Base-by-base conservation (phyloP, 2,888 invertebrate species). In the Patella pellucida region DNA sequence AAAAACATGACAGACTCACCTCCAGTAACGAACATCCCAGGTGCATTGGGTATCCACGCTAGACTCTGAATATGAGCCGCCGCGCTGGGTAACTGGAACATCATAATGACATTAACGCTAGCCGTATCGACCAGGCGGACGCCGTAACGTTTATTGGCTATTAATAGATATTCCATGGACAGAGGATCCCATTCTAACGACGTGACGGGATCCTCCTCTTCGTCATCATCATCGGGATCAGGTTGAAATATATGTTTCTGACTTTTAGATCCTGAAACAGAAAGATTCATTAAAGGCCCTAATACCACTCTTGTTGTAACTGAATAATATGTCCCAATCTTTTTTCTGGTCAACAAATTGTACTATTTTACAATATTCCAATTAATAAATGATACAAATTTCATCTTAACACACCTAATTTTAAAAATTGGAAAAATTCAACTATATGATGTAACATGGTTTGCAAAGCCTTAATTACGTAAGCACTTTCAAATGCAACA, bases 1-100 rank as follows among this genome's bases (percentile, higher is more conserved):
- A 56, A n/a, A n/a, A n/a, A 7, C 3, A 27, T 27, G 16, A 2
- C 41, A 27, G 27, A 77, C 76, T 80, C 79, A 91, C 91, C 92
- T 79, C 91, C 92, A 31, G 91, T 90, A n/a, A 91, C 80, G 83
- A 92, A 92, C 88, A 92, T 89, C 52, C 92, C 92, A 1, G 92
- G 91, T 16, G 91, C 91, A 70, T 86, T 87, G 19, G 85, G 85
- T n/a, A 92, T 84, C 92, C 92, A 92, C 19, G 90, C 88, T 27
- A 91, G 75, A 23, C 89, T 88, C 74, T 88, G 88, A n/a, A 91
- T 86, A 68, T 87, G 85, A 2, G 89, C 85, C 14, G 91, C 89
- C 50, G 87, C 87, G 81, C 89, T 89, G 2, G 91, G 91, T 52
- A 89, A 82, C 27, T 85, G 81, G 79, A 91, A 92, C n/a, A 79